These are phyloP conservation scores for Crioceris asparagi DNA, from an alignment of 2,888 invertebrate species.

Conservation along the genomic window DNA sequence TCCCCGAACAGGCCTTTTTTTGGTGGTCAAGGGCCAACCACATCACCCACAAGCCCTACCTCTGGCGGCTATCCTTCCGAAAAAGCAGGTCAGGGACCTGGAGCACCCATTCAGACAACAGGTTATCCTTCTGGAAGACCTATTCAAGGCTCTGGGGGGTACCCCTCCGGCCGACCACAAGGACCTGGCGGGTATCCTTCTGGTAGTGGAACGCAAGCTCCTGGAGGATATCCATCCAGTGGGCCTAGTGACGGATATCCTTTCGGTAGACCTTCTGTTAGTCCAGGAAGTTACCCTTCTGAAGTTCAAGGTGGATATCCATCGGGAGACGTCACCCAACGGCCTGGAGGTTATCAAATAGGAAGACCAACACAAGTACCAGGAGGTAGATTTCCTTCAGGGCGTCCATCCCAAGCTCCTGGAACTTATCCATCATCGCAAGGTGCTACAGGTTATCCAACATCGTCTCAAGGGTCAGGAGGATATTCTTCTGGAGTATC, in stretches of 20 bases:
- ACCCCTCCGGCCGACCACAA: slow-evolving; percentile 20
- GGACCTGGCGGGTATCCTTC: slow-evolving; percentile 23
- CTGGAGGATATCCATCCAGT: slow-evolving; percentile 4
- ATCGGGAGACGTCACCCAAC: slow-evolving; percentile 12
- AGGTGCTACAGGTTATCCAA: too few species aligned
- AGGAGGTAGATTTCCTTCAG: slow-evolving; percentile 6
- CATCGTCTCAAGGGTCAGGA: too few species aligned
- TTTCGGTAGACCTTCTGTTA: background rate
- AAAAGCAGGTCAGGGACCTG: slow-evolving; percentile 10
- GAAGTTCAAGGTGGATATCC: slow-evolving; percentile 1
- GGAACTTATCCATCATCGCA: too few species aligned
- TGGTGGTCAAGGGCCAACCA: slow-evolving; percentile 11
- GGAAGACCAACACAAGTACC: slow-evolving; percentile 21
- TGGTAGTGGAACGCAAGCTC: slow-evolving; percentile 3
- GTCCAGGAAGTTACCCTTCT: slow-evolving; percentile 9
- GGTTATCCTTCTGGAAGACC: slow-evolving; percentile 4
- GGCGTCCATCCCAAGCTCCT: too few species aligned
- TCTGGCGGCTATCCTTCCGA: slow-evolving; percentile 9
- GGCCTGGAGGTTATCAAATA: slow-evolving; percentile 28
- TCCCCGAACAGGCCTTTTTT: slow-evolving; percentile 53
- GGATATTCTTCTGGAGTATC: too few species aligned
- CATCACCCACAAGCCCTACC: background rate
- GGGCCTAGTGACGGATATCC: too few species aligned
- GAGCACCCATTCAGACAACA: slow-evolving; percentile 6
- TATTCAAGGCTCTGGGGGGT: slow-evolving; percentile 15